Base-by-base conservation (phyloP, 1,140 invertebrate genomes). In the Tetramorium simillimum region DNA sequence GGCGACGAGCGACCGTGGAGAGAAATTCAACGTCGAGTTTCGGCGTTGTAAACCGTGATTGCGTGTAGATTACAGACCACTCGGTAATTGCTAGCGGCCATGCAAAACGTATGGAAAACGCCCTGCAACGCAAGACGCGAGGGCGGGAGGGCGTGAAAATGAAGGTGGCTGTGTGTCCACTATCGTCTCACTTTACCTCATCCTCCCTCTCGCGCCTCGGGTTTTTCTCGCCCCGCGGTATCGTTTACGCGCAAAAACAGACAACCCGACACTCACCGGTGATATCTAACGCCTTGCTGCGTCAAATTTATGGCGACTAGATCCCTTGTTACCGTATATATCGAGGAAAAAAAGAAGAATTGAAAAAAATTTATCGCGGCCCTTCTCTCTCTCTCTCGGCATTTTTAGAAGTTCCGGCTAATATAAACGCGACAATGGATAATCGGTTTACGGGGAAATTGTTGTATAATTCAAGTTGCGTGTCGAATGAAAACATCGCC, bases 21-120 rank as follows among this genome's bases (percentile, higher is more conserved):
- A 86, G 91, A 90, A 33, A 92, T 90, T 77, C 86, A 82, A 87
- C 86, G 80, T 24, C 69, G 67, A 91, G 82, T 87, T 90, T 89
- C 70, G 82, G 63, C 84, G 56, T 88, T 91, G 92, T 92, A 91
- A 92, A 92, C 89, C 92, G 93, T 94, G 93, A 94, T 92, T 94
- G 93, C 93, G 91, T 92, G 92, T 93, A 92, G 93, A 94, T 94
- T 94, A 94, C 92, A 92, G 89, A 94, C 89, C 91, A 90, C 91
- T 92, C 91, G 89, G 91, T 94, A 94, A 94, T 94, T 94, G 92
- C 93, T 92, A 91, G 91, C 90, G 84, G 89, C 90, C 87, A 89
- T 90, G 86, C 88, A 93, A 93, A 94, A 93, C 88, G 90, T 88
- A 89, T 89, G 84, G 91, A 90, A 93, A 90, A 90, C 89, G 85